A percentile compares a stretch with the other conserved stretches of the same genome.
phyloP scores from a whole-genome alignment of 2,888 invertebrate species.

The Lobophora halterata region DNA sequence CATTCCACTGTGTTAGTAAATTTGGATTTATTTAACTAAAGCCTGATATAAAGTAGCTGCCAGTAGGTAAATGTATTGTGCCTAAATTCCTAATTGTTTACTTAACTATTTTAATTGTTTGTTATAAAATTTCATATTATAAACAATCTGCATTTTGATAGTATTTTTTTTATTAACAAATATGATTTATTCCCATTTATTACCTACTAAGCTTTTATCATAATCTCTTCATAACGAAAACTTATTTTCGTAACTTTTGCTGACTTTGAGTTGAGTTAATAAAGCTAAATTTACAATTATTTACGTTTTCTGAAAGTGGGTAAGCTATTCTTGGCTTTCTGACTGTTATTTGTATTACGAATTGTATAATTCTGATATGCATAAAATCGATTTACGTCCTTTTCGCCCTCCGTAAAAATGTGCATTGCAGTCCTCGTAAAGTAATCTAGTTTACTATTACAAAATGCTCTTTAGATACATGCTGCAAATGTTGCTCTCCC shows the following conservation, averaged over 20 bases:
- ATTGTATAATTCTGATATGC: constrained; percentile 33
- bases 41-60: constrained; percentile 62
- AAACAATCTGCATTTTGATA: too few relatives aligned
- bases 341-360: constrained; percentile 16
- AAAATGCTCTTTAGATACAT: constrained; percentile 52
- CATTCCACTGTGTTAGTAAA: constrained; percentile 73
- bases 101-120: too few relatives aligned
- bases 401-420: constrained; percentile 50
- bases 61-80: constrained; percentile 34
- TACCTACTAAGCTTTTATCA: too few relatives aligned
- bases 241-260: constrained; percentile 41
- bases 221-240: constrained; percentile 47
- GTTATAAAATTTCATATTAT: too few relatives aligned
- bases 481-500: constrained; percentile 43
- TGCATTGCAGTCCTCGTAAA: constrained; percentile 51
- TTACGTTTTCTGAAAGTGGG: constrained; percentile 31
- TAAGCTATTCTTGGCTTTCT: constrained; percentile 29
- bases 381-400: constrained; percentile 38
- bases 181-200: too few relatives aligned
- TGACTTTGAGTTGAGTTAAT: constrained; percentile 39
- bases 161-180: too few relatives aligned
- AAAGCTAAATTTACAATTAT: constrained; percentile 38
- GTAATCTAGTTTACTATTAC: constrained; percentile 58
- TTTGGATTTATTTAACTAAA: constrained; percentile 66
- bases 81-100: neutral